These are phyloP conservation scores for Thysanoteuthis rhombus DNA, from an alignment of 2,888 invertebrate species.

Conservation along the genomic window DNA sequence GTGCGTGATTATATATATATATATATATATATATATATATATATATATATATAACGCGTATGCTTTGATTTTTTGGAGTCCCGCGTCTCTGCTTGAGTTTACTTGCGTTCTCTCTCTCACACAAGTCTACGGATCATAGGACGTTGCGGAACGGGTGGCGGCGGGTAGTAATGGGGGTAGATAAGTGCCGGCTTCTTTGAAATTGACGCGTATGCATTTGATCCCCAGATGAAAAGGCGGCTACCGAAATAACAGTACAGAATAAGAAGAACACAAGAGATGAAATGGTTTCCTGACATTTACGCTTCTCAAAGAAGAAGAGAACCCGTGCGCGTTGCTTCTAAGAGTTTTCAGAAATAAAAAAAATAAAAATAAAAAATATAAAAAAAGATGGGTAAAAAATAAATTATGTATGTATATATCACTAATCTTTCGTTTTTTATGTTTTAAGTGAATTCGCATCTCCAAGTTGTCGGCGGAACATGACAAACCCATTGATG, in stretches of 20 bases:
- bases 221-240: background rate
- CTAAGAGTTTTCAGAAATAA: background rate
- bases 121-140: background rate
- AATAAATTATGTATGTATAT: background rate
- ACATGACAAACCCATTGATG: background rate
- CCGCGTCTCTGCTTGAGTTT: too few relatives aligned
- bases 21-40: too few relatives aligned
- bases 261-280: background rate
- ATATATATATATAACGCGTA: too few relatives aligned
- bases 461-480: background rate
- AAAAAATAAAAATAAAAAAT: background rate
- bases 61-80: too few relatives aligned
- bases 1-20: background rate
- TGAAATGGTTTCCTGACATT: background rate
- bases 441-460: background rate
- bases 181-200: background rate
- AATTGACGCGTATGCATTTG: background rate
- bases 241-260: background rate
- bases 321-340: background rate
- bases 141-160: background rate
- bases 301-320: background rate
- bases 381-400: background rate
- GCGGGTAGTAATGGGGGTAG: background rate
- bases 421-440: background rate
- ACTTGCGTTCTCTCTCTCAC: background rate